Evolutionary conservation across 2,888 invertebrate genomes (phyloP), one percentile per base, ranked within the genome.

Genomic region (Cheilosia soror): DNA sequence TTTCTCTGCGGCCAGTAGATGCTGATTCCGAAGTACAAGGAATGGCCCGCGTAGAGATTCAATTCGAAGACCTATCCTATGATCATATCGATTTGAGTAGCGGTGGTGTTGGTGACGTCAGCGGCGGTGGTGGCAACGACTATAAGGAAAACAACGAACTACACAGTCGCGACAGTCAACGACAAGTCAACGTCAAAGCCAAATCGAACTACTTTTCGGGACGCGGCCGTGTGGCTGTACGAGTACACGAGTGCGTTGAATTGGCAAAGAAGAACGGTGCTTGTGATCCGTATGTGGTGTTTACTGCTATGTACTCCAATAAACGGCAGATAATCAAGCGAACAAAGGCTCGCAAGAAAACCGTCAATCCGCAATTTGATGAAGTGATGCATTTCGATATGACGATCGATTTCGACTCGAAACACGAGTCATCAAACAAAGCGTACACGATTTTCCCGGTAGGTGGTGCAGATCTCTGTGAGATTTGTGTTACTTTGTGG

Each of bases 1-100:
- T 98, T 91, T 95, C 96, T 66, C 93, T 97, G 91, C 94, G 95
- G 89, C 95, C 96, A 37, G 96, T 97, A 31, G 97, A 98, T 92
- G 96, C 96, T 2, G 97, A 97, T 92, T 96, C 97, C 0, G 98
- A 98, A 93, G 98, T 97, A 73, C 97, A 97, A 93, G 97, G 96
- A 87, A 97, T 97, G 93, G 97, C 96, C 60, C 96, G 97, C 90
- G 95, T 98, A 88, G 96, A 97, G 92, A 94, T 97, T 87, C 94
- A 89, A 29, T 91, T 92, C 72, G 91, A 91, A 76, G 91, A 92
- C 63, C 88, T 88, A 33, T 76, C 88, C 65, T 88, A 84, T 82
- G 90, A 89, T 42, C 89, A 88, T 81, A 90, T 88, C 89, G 69
- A 88, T 87, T 76, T 87, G 76, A 85, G 81, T 75, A 87, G 69